These are phyloP conservation scores for Dromiciops gliroides DNA, from an alignment of 2,113 vertebrate species.

Conservation along the genomic window DNA sequence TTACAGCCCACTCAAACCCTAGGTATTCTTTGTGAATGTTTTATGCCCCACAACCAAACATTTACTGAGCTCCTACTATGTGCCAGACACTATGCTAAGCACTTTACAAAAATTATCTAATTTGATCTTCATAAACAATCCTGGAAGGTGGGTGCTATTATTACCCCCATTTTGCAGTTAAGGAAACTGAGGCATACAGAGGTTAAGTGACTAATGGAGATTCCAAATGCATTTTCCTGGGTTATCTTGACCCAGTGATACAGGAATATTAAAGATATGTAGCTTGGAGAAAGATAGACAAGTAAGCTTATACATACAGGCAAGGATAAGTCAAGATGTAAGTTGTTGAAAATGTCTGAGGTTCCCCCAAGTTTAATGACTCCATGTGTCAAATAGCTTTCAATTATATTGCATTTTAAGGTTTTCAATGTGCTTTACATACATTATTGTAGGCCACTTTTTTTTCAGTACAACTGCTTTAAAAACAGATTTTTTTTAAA, in stretches of 20 bases:
- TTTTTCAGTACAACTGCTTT: conserved; percentile 45
- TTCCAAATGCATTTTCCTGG: not conserved
- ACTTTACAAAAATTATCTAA: not conserved
- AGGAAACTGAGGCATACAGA: not conserved
- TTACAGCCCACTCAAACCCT: not conserved
- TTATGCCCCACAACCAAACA: not conserved
- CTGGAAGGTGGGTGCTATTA: too few species aligned
- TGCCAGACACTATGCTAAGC: not conserved
- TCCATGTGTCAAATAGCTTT: not conserved
- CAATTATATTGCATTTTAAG: conserved; percentile 12
- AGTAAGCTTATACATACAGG: too few species aligned
- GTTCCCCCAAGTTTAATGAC: conserved; percentile 14
- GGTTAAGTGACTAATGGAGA: not conserved
- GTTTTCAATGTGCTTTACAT: not conserved
- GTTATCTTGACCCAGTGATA: not conserved
- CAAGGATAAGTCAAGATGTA: too few species aligned
- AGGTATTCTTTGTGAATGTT: not conserved
- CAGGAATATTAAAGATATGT: not conserved
- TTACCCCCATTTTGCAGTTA: not conserved
- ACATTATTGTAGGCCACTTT: not conserved
- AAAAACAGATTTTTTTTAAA: not conserved
- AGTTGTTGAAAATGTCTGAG: not conserved
- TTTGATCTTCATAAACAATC: not conserved
- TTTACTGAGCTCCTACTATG: not conserved
- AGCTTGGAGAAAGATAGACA: too few species aligned